A percentile compares a stretch with the other conserved stretches of the same genome.
Evolutionary conservation across 1,140 invertebrate genomes (phyloP).

Genomic region (Apolygus lucorum): DNA sequence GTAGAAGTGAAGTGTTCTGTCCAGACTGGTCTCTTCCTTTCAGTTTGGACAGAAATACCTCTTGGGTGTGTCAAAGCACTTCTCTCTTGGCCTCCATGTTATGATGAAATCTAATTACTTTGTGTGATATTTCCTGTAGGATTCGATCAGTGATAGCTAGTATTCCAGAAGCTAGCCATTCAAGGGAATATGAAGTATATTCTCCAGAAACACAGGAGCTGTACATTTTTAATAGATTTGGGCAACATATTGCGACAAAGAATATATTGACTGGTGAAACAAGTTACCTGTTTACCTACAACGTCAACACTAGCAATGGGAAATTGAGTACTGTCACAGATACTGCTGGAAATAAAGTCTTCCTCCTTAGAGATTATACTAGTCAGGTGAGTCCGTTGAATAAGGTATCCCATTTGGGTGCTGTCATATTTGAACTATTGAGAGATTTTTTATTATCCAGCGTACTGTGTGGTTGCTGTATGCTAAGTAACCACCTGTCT

Average conservation of each 20-base stretch:
- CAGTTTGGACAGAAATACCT: too few relatives aligned
- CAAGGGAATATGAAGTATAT: conserved; percentile 86
- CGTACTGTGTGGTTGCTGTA: too few relatives aligned
- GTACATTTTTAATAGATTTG: conserved; percentile 92
- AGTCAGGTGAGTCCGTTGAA: conserved; percentile 49
- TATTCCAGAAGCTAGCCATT: conserved; percentile 73
- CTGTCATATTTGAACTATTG: too few relatives aligned
- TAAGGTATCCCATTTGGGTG: too few relatives aligned
- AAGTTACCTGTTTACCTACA: conserved; percentile 88
- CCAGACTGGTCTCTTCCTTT: not conserved
- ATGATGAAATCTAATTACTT: too few relatives aligned
- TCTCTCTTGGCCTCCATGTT: too few relatives aligned
- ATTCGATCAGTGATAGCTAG: conserved; percentile 87
- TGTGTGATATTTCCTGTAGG: conserved; percentile 42
- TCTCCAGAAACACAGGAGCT: conserved; percentile 91
- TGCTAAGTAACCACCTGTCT: too few relatives aligned
- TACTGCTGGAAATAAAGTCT: conserved; percentile 86
- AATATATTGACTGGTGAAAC: conserved; percentile 88
- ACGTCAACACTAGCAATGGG: conserved; percentile 91
- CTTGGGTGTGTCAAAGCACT: too few relatives aligned
- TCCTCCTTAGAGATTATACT: conserved; percentile 77
- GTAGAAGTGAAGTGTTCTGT: too few relatives aligned
- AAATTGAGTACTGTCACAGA: conserved; percentile 88
- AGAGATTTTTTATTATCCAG: too few relatives aligned
- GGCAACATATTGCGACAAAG: conserved; percentile 84